phyloP scores from a whole-genome alignment of 2,888 invertebrate species.

The Aporophyla nigra region DNA sequence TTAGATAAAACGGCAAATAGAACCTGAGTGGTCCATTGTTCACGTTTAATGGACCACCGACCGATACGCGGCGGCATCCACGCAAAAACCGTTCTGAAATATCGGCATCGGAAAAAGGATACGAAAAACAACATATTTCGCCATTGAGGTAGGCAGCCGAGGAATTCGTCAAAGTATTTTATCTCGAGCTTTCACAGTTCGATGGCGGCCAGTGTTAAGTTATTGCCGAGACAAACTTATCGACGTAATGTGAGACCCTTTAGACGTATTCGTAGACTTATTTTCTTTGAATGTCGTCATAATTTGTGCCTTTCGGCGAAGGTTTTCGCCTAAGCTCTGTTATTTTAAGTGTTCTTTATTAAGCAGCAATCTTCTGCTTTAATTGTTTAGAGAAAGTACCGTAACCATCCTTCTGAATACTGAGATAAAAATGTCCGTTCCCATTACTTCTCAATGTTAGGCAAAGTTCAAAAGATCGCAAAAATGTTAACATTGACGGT shows the following conservation, averaged over 20 bases:
- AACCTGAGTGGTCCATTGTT: conserved; percentile 88
- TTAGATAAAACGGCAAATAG: conserved; percentile 88
- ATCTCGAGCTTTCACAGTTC: conserved; percentile 88
- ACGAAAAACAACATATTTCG: conserved; percentile 85
- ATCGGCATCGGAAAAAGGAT: conserved; percentile 83
- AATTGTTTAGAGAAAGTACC: conserved; percentile 72
- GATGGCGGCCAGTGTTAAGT: conserved; percentile 87
- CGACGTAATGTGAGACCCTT: conserved; percentile 78
- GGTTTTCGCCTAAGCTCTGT: conserved; percentile 36
- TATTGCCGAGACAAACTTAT: conserved; percentile 84
- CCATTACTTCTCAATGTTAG: conserved; percentile 66
- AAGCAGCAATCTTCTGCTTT: conserved; percentile 37
- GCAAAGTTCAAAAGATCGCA: conserved; percentile 69
- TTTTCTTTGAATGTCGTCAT: conserved; percentile 50
- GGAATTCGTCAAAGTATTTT: conserved; percentile 89
- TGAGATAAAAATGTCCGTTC: conserved; percentile 72
- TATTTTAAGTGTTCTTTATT: conserved; percentile 43
- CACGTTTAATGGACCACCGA: conserved; percentile 88
- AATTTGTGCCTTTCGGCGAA: conserved; percentile 38
- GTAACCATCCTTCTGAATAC: conserved; percentile 73
- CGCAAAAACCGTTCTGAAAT: conserved; percentile 85
- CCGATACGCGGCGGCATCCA: conserved; percentile 78
- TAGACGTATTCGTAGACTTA: conserved; percentile 65
- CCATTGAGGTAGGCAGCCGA: conserved; percentile 84
- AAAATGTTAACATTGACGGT: conserved; percentile 70